Conservation (phyloP, 1,140 invertebrate species). For the Drosophila micromelanica region DNA sequence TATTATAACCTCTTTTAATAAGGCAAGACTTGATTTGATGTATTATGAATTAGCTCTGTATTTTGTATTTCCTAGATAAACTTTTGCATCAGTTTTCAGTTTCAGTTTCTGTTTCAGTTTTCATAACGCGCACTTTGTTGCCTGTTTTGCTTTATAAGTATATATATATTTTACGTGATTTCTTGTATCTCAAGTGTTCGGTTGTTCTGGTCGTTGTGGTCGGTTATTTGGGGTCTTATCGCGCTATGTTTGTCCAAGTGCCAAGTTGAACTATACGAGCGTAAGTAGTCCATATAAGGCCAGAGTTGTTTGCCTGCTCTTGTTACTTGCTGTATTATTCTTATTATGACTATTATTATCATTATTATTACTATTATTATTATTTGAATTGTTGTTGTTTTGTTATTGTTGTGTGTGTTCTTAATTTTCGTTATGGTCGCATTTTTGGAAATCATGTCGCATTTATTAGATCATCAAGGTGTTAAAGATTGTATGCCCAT, state of each 20-base stretch:
- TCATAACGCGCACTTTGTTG: no score
- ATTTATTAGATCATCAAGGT: conserved; percentile 76
- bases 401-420: conserved; percentile 6
- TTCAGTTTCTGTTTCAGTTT: no score
- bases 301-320: conserved; percentile 6
- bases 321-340: conserved; percentile 19
- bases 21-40: no score
- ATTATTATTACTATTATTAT: conserved; percentile 16
- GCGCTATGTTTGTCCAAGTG: conserved; percentile 61
- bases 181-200: conserved; percentile 70
- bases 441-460: conserved; percentile 69
- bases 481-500: conserved; percentile 61
- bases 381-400: neutral
- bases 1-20: no score
- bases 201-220: conserved; percentile 23
- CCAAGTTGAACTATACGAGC: conserved; percentile 11
- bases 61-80: no score
- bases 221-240: conserved; percentile 53
- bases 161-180: conserved; percentile 49
- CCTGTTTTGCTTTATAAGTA: no score
- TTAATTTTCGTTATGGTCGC: conserved; percentile 41
- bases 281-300: conserved; percentile 16
- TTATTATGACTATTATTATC: neutral
- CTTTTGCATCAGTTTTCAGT: no score
- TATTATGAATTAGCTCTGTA: no score